Base-by-base conservation (phyloP, 92 coral and sea anemone species). In the Phenganax marumi region DNA sequence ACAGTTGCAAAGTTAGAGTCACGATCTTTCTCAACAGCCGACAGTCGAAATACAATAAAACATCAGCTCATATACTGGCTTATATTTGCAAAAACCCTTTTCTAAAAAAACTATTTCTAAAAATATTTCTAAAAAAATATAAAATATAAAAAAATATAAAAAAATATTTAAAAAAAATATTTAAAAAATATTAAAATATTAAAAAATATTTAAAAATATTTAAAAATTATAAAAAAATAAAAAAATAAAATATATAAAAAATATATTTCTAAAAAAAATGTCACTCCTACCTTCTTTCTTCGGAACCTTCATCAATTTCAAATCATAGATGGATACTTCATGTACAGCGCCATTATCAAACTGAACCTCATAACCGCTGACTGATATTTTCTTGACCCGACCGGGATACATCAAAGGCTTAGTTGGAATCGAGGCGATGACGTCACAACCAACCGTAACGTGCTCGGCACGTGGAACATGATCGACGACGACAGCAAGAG, bases 291-390 rank as follows among this genome's bases (percentile, higher is more conserved):
- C 97, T 90, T 92, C 93, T 7, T 89, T 91, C 78, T 87, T 91
- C 39, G 82, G 81, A 26, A 87, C 80, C 52, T 89, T 89, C 60
- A 92, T 80, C 68, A 93, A 57, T 47, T 95, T 91, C 73, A 92
- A 60, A 50, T 90, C 76, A 57, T 86, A 55, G 14, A 82, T 49
- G 7, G 83, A 43, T 74, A 81, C 84, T 85, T 86, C 86, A 51
- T 90, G 91, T 61, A 78, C 91, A 48, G 82, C 69, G 63, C 97
- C 97, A 84, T 96, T 91, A 82, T 77, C 80, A 75, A 86, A 88
- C 25, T 88, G 86, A 13, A 96, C 88, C 53, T 84, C 76, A 83
- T 82, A 96, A 3, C 81, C 68, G 63, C 83, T 62, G 26, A 13
- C 49, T n/a, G 72, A 16, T 43, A 78, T 50, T 52, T 17, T 78